A percentile compares a stretch with the other conserved stretches of the same genome.
Evolutionary conservation across 2,797 vertebrate genomes (phyloP).

Genomic region (Jordanella pulchra): DNA sequence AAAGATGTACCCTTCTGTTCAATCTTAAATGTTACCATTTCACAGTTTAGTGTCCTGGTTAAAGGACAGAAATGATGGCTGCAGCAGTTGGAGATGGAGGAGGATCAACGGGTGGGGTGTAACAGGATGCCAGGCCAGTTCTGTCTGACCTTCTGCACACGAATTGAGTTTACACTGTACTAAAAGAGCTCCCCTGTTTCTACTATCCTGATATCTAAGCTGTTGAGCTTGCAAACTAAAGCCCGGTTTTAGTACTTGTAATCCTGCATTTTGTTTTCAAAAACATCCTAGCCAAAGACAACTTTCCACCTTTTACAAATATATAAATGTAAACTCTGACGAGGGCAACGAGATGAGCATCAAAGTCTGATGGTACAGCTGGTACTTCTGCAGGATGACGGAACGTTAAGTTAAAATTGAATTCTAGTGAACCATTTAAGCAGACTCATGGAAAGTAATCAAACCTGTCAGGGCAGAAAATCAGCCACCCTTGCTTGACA

Average conservation of each 20-base stretch:
- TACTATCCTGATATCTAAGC: background rate
- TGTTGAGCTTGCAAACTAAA: background rate
- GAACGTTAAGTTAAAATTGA: background rate
- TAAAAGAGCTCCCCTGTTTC: slow-evolving; percentile 1
- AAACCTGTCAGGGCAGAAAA: slow-evolving; percentile 18
- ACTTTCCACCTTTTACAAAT: slow-evolving; percentile 27
- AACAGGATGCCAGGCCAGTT: slow-evolving; percentile 3
- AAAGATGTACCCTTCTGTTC: background rate
- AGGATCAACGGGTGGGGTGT: slow-evolving; percentile 22
- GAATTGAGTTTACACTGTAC: slow-evolving; percentile 27
- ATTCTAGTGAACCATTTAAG: slow-evolving; percentile 17
- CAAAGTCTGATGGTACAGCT: slow-evolving; percentile 2
- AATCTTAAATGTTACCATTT: background rate
- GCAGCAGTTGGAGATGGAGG: background rate
- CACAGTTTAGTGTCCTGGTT: slow-evolving; percentile 1
- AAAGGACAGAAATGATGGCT: background rate
- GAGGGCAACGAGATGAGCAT: slow-evolving; percentile 20
- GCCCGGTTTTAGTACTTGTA: background rate
- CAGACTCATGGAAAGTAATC: slow-evolving; percentile 5
- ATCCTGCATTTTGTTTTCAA: slow-evolving; percentile 40
- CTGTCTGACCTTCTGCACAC: slow-evolving; percentile 46
- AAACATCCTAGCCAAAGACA: background rate
- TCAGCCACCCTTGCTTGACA: background rate
- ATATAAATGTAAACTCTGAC: background rate
- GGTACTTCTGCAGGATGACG: background rate